Evolutionary conservation across 2,888 invertebrate species (phyloP), one percentile per base, ranked within the genome.

Genomic region (Cerceris ruficornis): DNA sequence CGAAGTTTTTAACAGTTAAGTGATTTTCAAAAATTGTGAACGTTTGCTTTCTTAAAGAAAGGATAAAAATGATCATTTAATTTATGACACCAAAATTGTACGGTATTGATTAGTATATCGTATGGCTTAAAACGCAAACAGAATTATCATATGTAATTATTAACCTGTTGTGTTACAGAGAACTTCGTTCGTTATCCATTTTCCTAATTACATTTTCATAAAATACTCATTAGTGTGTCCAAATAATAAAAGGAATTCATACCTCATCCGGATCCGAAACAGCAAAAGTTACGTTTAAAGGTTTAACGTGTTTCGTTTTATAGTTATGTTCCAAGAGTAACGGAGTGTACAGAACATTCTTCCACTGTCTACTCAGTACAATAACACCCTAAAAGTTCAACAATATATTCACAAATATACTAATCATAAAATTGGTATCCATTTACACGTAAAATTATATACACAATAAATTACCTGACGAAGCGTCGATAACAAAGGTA

Each of bases 301-400:
- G 97, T 87, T 96, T 96, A 87, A 96, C 94, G 78, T 96, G 94
- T 90, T 97, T 96, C 75, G 95, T 96, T 93, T 97, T 97, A 90
- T 97, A 97, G 91, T 97, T 97, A 91, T 98, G 97, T 88, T 97
- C 97, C 69, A 98, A 94, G 54, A 98, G 93, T 80, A 98, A 93
- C 0, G 99, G 98, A 84, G 98, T 98, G 92, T 98, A 98, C 17
- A 99, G 93, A 4, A 98, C 96, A 92, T 98, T 98, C 93, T 98
- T 98, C 99, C 98, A 99, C 91, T 99, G 98, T 0, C 98, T 95
- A 88, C 98, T 98, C 69, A 99, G 93, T 41, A 98, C 98, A 90
- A 99, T 97, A n/a, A 99, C 96, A 42, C 98, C 98, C 96, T 97
- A 90, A 70, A 70, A 9, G 70, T 43, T 73, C 59, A 59, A 54